Conservation (phyloP, 2,888 invertebrate genomes). For the Patella pellucida region DNA sequence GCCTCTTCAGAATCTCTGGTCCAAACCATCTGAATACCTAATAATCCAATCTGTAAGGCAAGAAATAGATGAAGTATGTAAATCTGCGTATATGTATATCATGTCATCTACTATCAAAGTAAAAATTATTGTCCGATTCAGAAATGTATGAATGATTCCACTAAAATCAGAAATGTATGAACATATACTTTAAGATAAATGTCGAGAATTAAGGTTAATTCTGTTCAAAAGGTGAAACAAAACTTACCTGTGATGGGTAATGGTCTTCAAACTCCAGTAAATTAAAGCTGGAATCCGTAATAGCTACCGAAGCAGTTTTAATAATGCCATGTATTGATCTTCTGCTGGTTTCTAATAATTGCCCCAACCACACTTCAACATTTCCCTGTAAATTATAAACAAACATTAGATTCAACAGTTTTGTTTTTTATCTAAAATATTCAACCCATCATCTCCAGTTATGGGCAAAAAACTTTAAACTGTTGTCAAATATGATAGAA, state of each 20-base stretch:
- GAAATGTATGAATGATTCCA: no score
- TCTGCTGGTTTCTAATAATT: constrained; percentile 88
- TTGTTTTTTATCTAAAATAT: no score
- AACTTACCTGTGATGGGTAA: constrained; percentile 90
- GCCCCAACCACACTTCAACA: constrained; percentile 95
- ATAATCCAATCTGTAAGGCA: constrained; percentile 77
- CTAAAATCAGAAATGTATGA: neutral
- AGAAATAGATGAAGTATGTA: neutral
- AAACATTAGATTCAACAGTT: no score
- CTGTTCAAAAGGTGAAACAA: no score
- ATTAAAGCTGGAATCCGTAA: constrained; percentile 90
- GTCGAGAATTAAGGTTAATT: no score
- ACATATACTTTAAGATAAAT: no score
- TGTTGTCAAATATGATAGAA: no score
- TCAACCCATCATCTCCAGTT: no score
- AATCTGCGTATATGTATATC: neutral
- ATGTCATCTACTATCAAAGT: neutral
- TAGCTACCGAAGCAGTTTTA: constrained; percentile 82
- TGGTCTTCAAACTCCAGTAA: constrained; percentile 89
- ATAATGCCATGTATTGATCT: constrained; percentile 93
- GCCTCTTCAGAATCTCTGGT: constrained; percentile 93
- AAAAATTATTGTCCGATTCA: neutral
- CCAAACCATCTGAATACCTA: constrained; percentile 98
- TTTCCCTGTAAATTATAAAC: constrained; percentile 61
- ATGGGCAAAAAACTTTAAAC: no score